Evolutionary conservation across 92 coral and sea anemone species (phyloP).

Genomic region (Heteractis magnifica): DNA sequence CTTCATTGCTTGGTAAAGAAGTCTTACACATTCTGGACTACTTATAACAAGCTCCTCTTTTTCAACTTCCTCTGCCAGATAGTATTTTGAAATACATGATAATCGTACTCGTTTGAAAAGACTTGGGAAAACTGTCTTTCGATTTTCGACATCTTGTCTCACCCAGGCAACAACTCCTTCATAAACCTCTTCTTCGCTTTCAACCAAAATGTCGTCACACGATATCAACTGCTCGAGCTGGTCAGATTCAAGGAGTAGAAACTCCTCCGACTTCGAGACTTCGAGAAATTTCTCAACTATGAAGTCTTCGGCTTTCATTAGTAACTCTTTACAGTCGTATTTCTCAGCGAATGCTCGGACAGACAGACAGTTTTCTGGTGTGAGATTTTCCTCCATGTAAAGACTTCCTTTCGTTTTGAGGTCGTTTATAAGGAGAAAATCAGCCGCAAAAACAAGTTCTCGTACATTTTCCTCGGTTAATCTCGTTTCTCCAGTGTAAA

Average conservation of each 20-base stretch:
- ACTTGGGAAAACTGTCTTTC: conserved; percentile 52
- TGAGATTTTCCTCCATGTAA: conserved; percentile 62
- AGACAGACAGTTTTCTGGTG: conserved; percentile 82
- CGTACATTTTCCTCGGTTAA: conserved; percentile 76
- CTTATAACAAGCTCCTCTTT: conserved; percentile 66
- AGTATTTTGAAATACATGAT: conserved; percentile 73
- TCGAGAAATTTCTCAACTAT: conserved; percentile 75
- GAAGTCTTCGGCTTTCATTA: conserved; percentile 64
- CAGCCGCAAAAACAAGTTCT: conserved; percentile 86
- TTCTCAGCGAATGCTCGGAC: conserved; percentile 84
- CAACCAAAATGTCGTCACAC: conserved; percentile 69
- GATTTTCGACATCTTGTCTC: conserved; percentile 62
- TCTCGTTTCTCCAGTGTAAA: conserved; percentile 81
- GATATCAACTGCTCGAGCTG: conserved; percentile 73
- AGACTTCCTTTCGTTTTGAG: conserved; percentile 77
- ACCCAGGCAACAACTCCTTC: conserved; percentile 90
- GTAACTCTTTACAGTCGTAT: conserved; percentile 74
- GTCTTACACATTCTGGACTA: conserved; percentile 66
- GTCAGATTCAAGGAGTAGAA: conserved; percentile 50
- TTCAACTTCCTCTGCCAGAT: conserved; percentile 74
- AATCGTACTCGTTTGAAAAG: conserved; percentile 75
- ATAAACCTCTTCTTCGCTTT: conserved; percentile 82
- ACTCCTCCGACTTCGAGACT: conserved; percentile 85
- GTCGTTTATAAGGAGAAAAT: conserved; percentile 69
- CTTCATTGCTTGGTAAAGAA: conserved; percentile 81